These are phyloP conservation scores for Puntigrus tetrazona DNA, from an alignment of 2,113 vertebrate genomes.

Conservation along the genomic window DNA sequence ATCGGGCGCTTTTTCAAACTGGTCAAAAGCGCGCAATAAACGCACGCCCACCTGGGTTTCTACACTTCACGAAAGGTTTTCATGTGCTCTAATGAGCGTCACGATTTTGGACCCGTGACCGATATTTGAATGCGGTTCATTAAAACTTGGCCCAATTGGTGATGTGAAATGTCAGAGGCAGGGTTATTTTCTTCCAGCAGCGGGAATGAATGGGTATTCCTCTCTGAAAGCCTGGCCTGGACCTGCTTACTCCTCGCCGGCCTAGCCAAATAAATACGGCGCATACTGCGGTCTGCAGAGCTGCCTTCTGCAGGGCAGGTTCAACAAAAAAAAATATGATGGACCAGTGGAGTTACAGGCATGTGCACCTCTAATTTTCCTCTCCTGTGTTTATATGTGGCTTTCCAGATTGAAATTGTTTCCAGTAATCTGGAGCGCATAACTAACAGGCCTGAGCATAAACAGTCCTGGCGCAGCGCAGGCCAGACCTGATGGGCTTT, in stretches of 20 bases:
- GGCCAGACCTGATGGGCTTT: slow-evolving; percentile 45
- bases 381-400: slow-evolving; percentile 58
- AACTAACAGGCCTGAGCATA: slow-evolving; percentile 54
- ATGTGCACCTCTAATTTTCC: slow-evolving; percentile 58
- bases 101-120: background rate
- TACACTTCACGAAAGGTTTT: background rate
- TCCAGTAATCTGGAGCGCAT: slow-evolving; percentile 57
- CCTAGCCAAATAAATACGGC: slow-evolving; percentile 55
- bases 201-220: slow-evolving; percentile 36
- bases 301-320: slow-evolving; percentile 18
- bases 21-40: background rate
- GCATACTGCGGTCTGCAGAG: slow-evolving; percentile 36
- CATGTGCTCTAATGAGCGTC: background rate
- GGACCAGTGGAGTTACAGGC: slow-evolving; percentile 50
- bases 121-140: background rate
- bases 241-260: slow-evolving; percentile 41
- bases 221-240: slow-evolving; percentile 39
- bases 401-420: slow-evolving; percentile 64
- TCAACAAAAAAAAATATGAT: slow-evolving; percentile 43
- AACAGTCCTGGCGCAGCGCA: slow-evolving; percentile 58
- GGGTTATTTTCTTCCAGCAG: slow-evolving; percentile 23
- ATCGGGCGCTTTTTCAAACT: background rate
- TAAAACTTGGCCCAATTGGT: background rate
- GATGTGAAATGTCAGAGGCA: slow-evolving; percentile 23
- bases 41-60: slow-evolving; percentile 7